Evolutionary conservation across 2,888 invertebrate species (phyloP), one percentile per base, ranked within the genome.

Genomic region (Palloptera scutellata): DNA sequence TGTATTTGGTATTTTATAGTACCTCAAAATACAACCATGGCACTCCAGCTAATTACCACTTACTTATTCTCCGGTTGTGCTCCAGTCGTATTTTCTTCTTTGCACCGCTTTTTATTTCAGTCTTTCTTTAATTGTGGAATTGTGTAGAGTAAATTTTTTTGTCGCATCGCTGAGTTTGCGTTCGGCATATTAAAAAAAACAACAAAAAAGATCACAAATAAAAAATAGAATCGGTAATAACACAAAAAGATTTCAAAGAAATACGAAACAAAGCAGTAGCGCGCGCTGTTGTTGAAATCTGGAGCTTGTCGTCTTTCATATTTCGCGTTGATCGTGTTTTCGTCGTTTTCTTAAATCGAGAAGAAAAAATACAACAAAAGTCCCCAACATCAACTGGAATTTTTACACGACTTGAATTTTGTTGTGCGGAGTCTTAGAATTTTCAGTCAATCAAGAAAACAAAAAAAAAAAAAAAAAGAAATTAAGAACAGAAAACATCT

Each of bases 311-410:
- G 41, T 30, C n/a, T n/a, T n/a, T 19, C 15, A 9, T 9, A 9
- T 40, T 67, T 66, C 61, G 58, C 52, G 57, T 61, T 66, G 66
- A 67, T 67, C 66, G 62, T 67, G 61, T 57, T 58, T 62, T 57
- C 51, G 20, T 57, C 4, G 48, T 58, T 40, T 43, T 19, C 15
- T 60, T 54, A 51, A 59, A 59, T 30, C 30, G 51, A 60, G 13
- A 41, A 20, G 12, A 41, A 15, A 55, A 58, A 43, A 55, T 62
- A 45, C 40, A 63, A 64, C 53, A 63, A 67, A 45, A 66, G n/a
- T 45, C 48, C 12, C 52, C 13, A 57, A 55, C 53, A 61, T 63
- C 67, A 70, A 70, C 68, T 68, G 68, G 66, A 70, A 66, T 66
- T 66, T 61, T 64, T 40, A 30, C 54, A 55, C 40, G 53, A 12